Percentiles rank a stretch among this genome's conserved stretches.
Evolutionary conservation across 2,888 invertebrate species (phyloP).

Genomic region (Prosapia bicincta): DNA sequence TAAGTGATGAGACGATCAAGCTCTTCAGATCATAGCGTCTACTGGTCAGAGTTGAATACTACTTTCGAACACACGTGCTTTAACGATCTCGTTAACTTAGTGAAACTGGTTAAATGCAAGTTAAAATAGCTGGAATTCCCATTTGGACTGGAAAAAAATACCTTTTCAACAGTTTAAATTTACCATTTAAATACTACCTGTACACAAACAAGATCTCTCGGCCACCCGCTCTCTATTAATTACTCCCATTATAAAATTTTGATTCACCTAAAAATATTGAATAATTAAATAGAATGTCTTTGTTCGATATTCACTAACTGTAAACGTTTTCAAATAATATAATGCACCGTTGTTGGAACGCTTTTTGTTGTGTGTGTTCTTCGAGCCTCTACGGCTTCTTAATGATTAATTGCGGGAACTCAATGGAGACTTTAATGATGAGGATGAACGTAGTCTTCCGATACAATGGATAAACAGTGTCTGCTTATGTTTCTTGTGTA

Average conservation of each 20-base stretch:
- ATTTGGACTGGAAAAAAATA: too few relatives aligned
- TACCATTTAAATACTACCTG: too few relatives aligned
- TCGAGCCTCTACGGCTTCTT: not conserved
- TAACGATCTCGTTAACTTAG: too few relatives aligned
- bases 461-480: not conserved
- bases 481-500: too few relatives aligned
- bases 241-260: not conserved
- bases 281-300: not conserved
- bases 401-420: not conserved
- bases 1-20: too few relatives aligned
- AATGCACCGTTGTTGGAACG: not conserved
- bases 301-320: not conserved
- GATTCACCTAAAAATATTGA: not conserved
- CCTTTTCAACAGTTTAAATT: too few relatives aligned
- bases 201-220: too few relatives aligned
- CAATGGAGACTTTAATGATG: not conserved
- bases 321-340: not conserved
- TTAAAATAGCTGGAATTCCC: too few relatives aligned
- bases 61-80: too few relatives aligned
- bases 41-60: too few relatives aligned
- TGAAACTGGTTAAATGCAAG: too few relatives aligned
- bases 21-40: too few relatives aligned
- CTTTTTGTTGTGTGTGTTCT: not conserved
- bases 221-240: not conserved
- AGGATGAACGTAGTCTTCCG: not conserved